Evolutionary conservation across 2,888 invertebrate species (phyloP).

Genomic region (Pseudococcus viburni): DNA sequence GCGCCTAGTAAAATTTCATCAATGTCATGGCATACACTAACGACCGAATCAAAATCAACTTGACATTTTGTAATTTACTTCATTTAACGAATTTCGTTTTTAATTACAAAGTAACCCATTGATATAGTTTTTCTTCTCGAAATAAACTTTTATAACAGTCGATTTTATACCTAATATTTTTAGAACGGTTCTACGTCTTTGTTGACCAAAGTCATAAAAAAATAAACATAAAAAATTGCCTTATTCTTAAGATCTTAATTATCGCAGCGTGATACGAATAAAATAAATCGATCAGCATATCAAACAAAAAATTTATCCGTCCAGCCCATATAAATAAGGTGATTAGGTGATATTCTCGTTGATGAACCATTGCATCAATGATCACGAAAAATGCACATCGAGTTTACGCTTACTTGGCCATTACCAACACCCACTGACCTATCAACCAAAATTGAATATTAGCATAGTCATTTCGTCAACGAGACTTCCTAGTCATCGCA

Average conservation of each 20-base stretch:
- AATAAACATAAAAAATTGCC: neutral
- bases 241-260: neutral
- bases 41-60: neutral
- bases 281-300: neutral
- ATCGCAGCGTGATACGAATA: neutral
- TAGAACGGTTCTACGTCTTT: neutral
- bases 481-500: constrained; percentile 9
- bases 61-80: constrained; percentile 18
- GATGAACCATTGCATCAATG: constrained; percentile 31
- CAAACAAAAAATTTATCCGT: neutral
- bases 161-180: too few species aligned
- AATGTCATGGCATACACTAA: neutral
- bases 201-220: neutral
- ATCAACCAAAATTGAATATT: constrained; percentile 41
- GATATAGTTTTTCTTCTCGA: neutral
- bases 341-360: neutral
- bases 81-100: neutral
- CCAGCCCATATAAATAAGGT: neutral
- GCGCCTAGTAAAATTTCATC: neutral
- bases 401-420: constrained; percentile 7
- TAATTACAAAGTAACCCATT: neutral
- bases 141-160: neutral
- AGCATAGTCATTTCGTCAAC: constrained; percentile 22
- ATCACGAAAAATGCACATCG: constrained; percentile 1
- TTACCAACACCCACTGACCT: constrained; percentile 58